Base-by-base conservation (phyloP, 2,888 invertebrate genomes). In the Ganaspis brasiliensis region DNA sequence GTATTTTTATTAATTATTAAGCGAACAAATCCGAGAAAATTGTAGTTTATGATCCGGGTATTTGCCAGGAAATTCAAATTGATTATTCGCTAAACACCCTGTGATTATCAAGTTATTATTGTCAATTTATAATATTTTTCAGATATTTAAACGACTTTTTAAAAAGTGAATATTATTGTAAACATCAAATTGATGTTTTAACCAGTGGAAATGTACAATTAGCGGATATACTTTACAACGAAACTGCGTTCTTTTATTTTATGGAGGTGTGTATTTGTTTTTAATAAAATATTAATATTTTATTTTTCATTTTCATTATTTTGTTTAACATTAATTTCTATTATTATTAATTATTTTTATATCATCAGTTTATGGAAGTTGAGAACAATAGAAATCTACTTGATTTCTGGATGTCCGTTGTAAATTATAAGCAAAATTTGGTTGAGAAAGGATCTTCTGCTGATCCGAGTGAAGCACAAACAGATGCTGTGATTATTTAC, bases 401-500 rank as follows among this genome's bases (percentile, higher is more conserved):
- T 80, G 98, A 98, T 91, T 98, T 98, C 92, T 95, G 98, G 95
- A 95, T 98, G 92, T 96, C 97, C 16, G 96, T 96, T 0, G 96
- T 96, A 80, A 97, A 97, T 92, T 98, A 97, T 91, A 94, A 96
- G 88, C 95, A 96, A 86, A 96, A 96, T 90, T 91, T 96, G 80
- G 87, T 91, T 70, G 92, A 93, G 26, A 94, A 93, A 86, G 93
- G 92, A 79, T 93, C 93, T 72, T 92, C 92, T 78, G 92, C 93
- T 79, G 95, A 95, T 89, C 92, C 94, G 49, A 92, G 94, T n/a
- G 95, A 96, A 89, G 96, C 96, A 56, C 97, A 98, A 92, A 94
- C 94, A 75, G 99, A 99, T 94, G 98, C 99, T 79, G 97, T 99
- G 93, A 95, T 98, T 84, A 94, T 99, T 72, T 99, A 99, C 92